phyloP scores from a whole-genome alignment of 2,888 invertebrate genomes.

The Blomia tropicalis region DNA sequence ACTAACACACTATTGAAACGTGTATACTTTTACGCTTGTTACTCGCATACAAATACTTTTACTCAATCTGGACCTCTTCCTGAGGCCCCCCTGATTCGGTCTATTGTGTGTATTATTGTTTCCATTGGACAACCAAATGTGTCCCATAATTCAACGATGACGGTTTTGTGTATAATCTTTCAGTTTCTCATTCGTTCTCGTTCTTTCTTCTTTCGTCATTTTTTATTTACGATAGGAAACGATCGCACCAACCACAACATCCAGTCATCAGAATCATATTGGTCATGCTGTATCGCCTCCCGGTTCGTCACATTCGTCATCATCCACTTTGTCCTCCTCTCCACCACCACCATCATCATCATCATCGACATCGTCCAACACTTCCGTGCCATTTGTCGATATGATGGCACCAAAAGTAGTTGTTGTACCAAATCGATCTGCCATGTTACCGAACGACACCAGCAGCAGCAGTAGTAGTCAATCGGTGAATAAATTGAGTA shows the following conservation, averaged over 20 bases:
- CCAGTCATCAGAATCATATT: background rate
- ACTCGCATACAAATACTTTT: no score
- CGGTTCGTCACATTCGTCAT: background rate
- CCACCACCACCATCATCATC: background rate
- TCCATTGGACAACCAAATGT: background rate
- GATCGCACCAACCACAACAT: background rate
- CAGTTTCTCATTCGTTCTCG: background rate
- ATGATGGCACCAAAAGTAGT: conserved; percentile 7
- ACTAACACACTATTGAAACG: no score
- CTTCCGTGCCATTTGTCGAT: background rate
- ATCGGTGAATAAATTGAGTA: background rate
- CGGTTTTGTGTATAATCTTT: no score
- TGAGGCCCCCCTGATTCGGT: no score
- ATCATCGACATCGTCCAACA: background rate
- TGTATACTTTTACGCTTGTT: no score
- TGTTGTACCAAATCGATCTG: background rate
- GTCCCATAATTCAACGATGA: no score
- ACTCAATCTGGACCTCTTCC: no score
- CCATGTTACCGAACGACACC: background rate
- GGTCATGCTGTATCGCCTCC: conserved; percentile 3
- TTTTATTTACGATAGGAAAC: conserved; percentile 4
- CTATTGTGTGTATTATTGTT: no score
- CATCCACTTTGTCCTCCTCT: background rate
- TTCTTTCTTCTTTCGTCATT: background rate
- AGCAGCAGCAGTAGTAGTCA: background rate